Percentiles rank a stretch among this genome's conserved stretches.
Conservation (phyloP, 2,797 vertebrate species). For the Hypotaenidia okinawae region DNA sequence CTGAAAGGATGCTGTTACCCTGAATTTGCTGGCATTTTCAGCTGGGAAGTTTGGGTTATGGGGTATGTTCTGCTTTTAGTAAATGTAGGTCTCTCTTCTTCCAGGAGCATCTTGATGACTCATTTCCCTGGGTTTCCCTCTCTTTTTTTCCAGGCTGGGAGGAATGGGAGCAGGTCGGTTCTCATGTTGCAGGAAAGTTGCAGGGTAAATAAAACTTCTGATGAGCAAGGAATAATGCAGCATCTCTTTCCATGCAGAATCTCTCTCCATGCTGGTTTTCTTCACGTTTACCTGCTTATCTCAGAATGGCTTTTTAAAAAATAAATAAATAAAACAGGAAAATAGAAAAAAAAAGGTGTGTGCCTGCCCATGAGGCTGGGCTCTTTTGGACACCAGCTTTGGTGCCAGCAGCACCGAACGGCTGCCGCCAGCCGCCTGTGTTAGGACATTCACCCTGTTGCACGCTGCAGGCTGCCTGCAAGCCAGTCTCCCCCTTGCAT, state of each 20-base stretch:
- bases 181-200: background rate
- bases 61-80: background rate
- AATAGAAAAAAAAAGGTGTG: background rate
- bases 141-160: slow-evolving; percentile 4
- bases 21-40: background rate
- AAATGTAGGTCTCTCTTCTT: slow-evolving; percentile 1
- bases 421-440: background rate
- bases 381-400: background rate
- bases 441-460: background rate
- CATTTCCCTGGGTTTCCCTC: slow-evolving; percentile 49
- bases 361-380: background rate
- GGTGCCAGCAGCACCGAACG: background rate
- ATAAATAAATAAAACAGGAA: background rate
- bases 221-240: background rate
- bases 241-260: background rate
- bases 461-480: background rate
- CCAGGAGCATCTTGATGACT: slow-evolving; percentile 39
- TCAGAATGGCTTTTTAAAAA: background rate
- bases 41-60: background rate
- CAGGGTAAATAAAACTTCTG: background rate
- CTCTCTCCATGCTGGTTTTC: background rate
- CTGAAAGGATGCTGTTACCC: fast-evolving
- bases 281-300: background rate
- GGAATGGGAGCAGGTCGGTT: background rate
- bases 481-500: background rate